Evolutionary conservation across 2,113 vertebrate genomes (phyloP), one percentile per base, ranked within the genome.

Genomic region (Grammomys dolichurus): DNA sequence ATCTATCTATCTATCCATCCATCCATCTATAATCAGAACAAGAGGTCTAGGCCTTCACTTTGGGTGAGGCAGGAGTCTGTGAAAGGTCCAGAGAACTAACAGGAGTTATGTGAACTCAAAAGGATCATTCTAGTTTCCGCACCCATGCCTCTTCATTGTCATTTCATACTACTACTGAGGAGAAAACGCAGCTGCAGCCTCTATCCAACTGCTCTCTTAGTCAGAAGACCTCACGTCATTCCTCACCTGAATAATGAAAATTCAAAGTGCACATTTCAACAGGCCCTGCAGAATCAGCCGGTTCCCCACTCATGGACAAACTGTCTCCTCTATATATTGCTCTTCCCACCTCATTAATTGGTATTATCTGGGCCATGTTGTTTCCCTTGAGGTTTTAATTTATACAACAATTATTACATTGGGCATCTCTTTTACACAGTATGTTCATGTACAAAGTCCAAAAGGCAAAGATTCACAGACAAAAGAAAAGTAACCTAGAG

Each of bases 301-400:
- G 94, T 63, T 97, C 78, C 63, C 90, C 43, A 72, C 86, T 96
- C 98, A 97, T 48, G 97, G 96, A 77, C 95, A 96, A 98, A 97
- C 96, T 97, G 96, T 95, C 97, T 97, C 96, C 90, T 97, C 63
- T 80, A 92, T 93, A 90, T 88, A 96, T 93, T 75, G 93, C 90
- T 97, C 97, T 87, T 91, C 94, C 56, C 46, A 84, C 77, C 94
- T 84, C 90, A 97, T 95, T 95, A 60, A 96, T 0, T 89, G 84
- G 76, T 91, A 58, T 24, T 89, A 43, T 97, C 87, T 88, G 90
- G 73, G 90, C 48, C 97, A 91, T 4, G 65, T 16, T 90, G 63
- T 76, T 65, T 73, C 84, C 80, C 94, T 94, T 95, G 96, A 97
- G 92, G 80, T 94, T 95, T 98, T 97, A 97, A 81, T 69, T 95